phyloP scores from a whole-genome alignment of 2,113 vertebrate species.

The Clarias magur region DNA sequence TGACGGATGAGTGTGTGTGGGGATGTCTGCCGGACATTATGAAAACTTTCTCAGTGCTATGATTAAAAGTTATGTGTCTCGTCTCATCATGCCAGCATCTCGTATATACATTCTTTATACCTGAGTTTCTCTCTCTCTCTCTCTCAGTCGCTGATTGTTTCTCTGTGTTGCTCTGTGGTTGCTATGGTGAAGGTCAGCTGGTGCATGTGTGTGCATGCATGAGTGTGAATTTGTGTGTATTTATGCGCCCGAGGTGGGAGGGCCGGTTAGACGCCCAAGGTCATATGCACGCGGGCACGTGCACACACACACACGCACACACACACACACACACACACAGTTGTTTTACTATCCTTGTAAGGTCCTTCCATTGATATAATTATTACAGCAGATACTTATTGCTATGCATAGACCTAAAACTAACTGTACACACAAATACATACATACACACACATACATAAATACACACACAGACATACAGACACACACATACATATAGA shows the following conservation, averaged over 20 bases:
- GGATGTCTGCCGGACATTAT: neutral
- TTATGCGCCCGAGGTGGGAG: conserved; percentile 36
- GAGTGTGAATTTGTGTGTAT: conserved; percentile 44
- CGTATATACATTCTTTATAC: conserved; percentile 56
- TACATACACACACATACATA: conserved; percentile 24
- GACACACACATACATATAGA: too few relatives aligned
- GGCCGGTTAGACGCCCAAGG: conserved; percentile 50
- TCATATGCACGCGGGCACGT: conserved; percentile 39
- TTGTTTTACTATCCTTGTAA: neutral
- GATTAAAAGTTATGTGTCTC: conserved; percentile 15
- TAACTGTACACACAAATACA: neutral
- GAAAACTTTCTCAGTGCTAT: neutral
- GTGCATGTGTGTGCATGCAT: conserved; percentile 48
- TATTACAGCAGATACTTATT: neutral
- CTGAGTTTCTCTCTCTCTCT: conserved; percentile 56
- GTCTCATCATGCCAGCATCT: conserved; percentile 8
- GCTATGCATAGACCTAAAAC: neutral
- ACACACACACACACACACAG: conserved; percentile 36
- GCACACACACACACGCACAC: neutral
- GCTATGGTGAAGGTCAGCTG: conserved; percentile 86
- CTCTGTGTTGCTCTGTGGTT: conserved; percentile 87
- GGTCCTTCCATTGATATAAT: neutral
- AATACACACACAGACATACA: too few relatives aligned
- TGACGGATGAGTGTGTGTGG: neutral
- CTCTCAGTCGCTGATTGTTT: conserved; percentile 79